Conservation (phyloP, 2,797 vertebrate species). For the Pantherophis vulpinus region DNA sequence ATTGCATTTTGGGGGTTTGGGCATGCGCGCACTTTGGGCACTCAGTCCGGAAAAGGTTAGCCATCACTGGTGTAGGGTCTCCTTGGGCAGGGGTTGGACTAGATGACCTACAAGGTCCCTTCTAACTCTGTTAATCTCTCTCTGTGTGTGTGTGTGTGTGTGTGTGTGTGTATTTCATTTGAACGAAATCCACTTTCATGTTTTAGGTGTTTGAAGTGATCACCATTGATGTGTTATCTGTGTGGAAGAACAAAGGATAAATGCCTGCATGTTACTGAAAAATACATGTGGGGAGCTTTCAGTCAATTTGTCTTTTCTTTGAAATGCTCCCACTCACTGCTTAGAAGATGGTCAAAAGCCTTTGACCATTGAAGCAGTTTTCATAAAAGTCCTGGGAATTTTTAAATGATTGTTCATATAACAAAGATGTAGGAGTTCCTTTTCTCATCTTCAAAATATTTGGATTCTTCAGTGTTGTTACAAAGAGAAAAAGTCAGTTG, state of each 20-base stretch:
- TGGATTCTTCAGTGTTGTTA: constrained; percentile 3
- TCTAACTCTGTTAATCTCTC: too few species aligned
- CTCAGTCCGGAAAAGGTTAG: too few species aligned
- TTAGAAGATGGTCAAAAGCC: background rate
- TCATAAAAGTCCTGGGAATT: constrained; percentile 17
- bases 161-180: background rate
- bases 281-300: background rate
- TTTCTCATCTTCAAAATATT: constrained; percentile 13
- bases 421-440: constrained; percentile 1
- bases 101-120: too few species aligned
- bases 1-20: too few species aligned
- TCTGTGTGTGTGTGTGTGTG: too few species aligned
- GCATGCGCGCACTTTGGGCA: too few species aligned
- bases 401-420: background rate
- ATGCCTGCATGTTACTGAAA: background rate
- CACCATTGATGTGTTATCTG: background rate
- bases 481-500: background rate
- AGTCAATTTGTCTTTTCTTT: constrained; percentile 15
- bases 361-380: constrained; percentile 25
- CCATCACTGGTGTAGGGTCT: too few species aligned
- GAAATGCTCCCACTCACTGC: constrained; percentile 18
- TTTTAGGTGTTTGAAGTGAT: background rate
- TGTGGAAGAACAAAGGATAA: background rate
- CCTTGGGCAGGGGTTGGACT: too few species aligned
- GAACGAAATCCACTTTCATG: background rate